Base-by-base conservation (phyloP, 1,140 invertebrate species). In the Macrotrachela quadricornifera region DNA sequence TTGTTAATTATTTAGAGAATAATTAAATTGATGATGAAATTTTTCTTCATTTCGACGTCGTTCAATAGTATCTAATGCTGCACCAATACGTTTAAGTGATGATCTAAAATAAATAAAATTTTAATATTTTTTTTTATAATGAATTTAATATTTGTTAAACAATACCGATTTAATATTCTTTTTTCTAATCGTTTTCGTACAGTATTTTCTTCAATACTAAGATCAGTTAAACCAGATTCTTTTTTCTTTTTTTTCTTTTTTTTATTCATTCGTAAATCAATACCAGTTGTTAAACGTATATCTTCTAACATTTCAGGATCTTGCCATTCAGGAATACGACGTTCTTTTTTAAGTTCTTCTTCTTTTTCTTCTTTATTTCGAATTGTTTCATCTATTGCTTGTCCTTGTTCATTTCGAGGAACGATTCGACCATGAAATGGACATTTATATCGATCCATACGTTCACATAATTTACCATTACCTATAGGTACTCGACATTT, bases 401-500 rank as follows among this genome's bases (percentile, higher is more conserved):
- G 60, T 18, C 78, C 78, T 16, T 57, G 51, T 30, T 71, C 61
- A 67, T 78, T 73, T 57, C 78, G 59, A 6, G 71, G 61, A 55
- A 79, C 70, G 37, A 79, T 74, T 54, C 63, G 65, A 9, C 78
- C 78, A 69, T 79, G 78, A 57, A 79, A 75, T 38, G 78, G 78
- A 68, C 78, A 79, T 73, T 77, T 78, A 39, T 63, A 55, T 58
- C 76, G 57, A 59, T 79, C 78, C 63, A 70, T 71, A 51, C 78
- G 63, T 21, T 76, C 74, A 67, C 78, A 79, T 6, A 79, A 62
- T 57, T 70, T 74, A 30, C 78, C 78, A 61, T 64, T 75, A 11
- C 71, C 65, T 46, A 79, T 56, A 44, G 72, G 74, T 54, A 74
- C 74, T 54, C 75, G 56, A 60, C 77, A 79, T 42, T 64, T 66